phyloP scores from a whole-genome alignment of 1,140 invertebrate genomes.

The Centruroides sculpturatus region DNA sequence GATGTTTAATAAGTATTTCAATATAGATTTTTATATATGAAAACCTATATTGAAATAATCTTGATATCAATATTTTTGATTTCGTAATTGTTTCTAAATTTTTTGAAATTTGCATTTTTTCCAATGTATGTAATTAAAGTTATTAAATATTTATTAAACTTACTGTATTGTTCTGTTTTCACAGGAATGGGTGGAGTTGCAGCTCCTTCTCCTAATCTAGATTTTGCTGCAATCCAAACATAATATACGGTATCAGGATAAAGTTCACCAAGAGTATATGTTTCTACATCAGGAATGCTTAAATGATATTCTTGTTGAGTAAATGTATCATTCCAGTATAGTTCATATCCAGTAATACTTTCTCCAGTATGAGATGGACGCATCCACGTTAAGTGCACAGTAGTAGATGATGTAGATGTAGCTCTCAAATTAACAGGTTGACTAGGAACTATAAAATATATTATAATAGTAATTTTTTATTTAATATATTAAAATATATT shows the following conservation, averaged over 20 bases:
- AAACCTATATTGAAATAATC: too few relatives aligned
- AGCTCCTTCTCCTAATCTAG: slow-evolving; percentile 79
- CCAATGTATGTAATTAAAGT: too few relatives aligned
- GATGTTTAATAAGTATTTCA: too few relatives aligned
- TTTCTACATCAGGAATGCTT: slow-evolving; percentile 60
- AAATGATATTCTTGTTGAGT: slow-evolving; percentile 51
- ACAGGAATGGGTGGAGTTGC: slow-evolving; percentile 86
- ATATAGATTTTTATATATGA: too few relatives aligned
- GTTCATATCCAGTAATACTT: slow-evolving; percentile 83
- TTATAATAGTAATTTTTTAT: background rate
- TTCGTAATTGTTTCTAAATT: too few relatives aligned
- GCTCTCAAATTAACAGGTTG: slow-evolving; percentile 69
- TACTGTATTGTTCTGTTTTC: slow-evolving; percentile 92
- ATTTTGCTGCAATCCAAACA: slow-evolving; percentile 85
- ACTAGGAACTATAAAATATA: slow-evolving; percentile 57
- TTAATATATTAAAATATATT: too few relatives aligned
- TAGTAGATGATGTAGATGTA: slow-evolving; percentile 53
- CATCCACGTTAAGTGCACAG: slow-evolving; percentile 75
- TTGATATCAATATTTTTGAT: too few relatives aligned
- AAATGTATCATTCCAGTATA: slow-evolving; percentile 96
- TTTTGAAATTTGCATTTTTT: too few relatives aligned
- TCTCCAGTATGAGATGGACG: slow-evolving; percentile 77
- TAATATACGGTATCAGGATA: slow-evolving; percentile 93
- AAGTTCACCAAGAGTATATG: slow-evolving; percentile 67
- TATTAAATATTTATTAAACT: slow-evolving; percentile 29